Percentiles rank a stretch among this genome's conserved stretches.
Evolutionary conservation across 2,888 invertebrate genomes (phyloP).

Genomic region (Oxytorus armatus): DNA sequence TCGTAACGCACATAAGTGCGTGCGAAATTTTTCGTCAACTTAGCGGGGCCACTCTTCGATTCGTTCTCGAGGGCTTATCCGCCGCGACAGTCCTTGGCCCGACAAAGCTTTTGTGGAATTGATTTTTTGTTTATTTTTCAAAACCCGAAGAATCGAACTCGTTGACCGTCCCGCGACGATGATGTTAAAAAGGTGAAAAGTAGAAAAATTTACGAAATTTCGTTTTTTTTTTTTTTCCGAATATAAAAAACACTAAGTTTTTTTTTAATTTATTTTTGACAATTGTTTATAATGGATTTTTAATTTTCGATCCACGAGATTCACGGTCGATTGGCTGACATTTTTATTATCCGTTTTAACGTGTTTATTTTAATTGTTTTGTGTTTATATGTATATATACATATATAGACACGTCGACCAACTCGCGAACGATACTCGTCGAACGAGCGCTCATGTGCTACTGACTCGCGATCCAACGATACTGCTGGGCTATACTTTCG

Average conservation of each 20-base stretch:
- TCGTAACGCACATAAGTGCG: conserved; percentile 15
- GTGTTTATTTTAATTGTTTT: conserved; percentile 3
- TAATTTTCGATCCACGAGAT: conserved; percentile 64
- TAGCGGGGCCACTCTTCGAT: conserved; percentile 29
- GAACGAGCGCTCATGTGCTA: conserved; percentile 84
- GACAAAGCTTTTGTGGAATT: too few species aligned
- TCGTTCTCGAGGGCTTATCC: background rate
- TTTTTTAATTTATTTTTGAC: conserved; percentile 10
- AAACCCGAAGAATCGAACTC: background rate
- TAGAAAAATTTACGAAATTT: too few species aligned
- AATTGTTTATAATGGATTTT: conserved; percentile 4
- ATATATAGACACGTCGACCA: conserved; percentile 60
- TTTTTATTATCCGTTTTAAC: conserved; percentile 72
- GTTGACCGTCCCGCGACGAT: background rate
- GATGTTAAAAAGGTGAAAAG: too few species aligned
- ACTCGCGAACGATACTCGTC: conserved; percentile 80
- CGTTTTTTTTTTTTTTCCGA: background rate
- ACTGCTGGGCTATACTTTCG: conserved; percentile 86
- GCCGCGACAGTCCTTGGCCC: too few species aligned
- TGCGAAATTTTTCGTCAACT: background rate
- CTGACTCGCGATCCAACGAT: conserved; percentile 80
- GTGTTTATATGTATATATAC: conserved; percentile 5
- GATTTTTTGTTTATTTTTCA: too few species aligned
- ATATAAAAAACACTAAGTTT: background rate
- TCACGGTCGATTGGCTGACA: conserved; percentile 79